phyloP scores from a whole-genome alignment of 2,888 invertebrate genomes.

The Choreutis nemorana region DNA sequence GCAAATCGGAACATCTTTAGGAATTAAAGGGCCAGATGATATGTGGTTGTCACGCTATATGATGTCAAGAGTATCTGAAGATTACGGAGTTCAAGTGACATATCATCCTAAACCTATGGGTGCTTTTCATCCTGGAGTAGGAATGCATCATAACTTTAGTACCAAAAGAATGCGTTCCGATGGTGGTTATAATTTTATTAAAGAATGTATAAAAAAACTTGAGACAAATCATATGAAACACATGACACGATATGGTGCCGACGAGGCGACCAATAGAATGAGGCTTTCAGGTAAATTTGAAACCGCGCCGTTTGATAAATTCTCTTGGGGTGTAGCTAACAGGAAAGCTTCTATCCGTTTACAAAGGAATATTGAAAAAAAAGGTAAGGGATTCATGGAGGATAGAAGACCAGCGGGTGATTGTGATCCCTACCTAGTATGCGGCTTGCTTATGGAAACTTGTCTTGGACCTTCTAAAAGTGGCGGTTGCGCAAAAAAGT shows the following conservation, averaged over 20 bases:
- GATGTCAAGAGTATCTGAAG: constrained; percentile 84
- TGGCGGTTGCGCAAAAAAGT: constrained; percentile 10
- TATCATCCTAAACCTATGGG: constrained; percentile 80
- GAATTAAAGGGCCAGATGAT: constrained; percentile 83
- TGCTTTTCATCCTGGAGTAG: constrained; percentile 85
- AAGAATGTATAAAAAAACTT: constrained; percentile 90
- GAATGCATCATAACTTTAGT: constrained; percentile 92
- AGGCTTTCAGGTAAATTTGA: constrained; percentile 94
- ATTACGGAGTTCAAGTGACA: constrained; percentile 77
- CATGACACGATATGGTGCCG: constrained; percentile 90
- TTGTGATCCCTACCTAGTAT: constrained; percentile 81
- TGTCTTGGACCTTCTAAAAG: constrained; percentile 24
- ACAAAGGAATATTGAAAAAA: constrained; percentile 86
- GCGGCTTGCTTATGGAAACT: constrained; percentile 60
- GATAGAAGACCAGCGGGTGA: constrained; percentile 92
- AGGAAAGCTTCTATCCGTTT: constrained; percentile 92
- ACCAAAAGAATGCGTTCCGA: constrained; percentile 83
- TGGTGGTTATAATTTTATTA: constrained; percentile 78
- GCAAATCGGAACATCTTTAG: constrained; percentile 89
- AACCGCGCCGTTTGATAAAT: constrained; percentile 93
- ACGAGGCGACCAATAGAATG: constrained; percentile 91
- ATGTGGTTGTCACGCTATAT: constrained; percentile 88
- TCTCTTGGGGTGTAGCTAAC: constrained; percentile 89
- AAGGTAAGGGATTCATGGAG: constrained; percentile 91
- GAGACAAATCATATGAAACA: constrained; percentile 89